Evolutionary conservation across 2,797 vertebrate genomes (phyloP).

Genomic region (Enoplosus armatus): DNA sequence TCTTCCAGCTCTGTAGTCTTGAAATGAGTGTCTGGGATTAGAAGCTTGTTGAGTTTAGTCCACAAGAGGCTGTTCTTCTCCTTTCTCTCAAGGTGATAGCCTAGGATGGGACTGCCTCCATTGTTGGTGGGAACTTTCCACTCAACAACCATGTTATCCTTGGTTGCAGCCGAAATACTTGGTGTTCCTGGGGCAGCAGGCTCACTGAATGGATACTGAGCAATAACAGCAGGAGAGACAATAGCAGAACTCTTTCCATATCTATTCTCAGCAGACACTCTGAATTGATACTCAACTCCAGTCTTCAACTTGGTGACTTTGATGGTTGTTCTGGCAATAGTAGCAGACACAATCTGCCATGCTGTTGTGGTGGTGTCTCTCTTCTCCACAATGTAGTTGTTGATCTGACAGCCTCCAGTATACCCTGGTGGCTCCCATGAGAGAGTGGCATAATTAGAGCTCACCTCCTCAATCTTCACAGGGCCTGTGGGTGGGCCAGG

Average conservation of each 20-base stretch:
- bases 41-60: slow-evolving; percentile 93
- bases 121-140: slow-evolving; percentile 96
- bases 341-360: slow-evolving; percentile 97
- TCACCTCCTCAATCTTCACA: slow-evolving; percentile 96
- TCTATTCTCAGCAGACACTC: slow-evolving; percentile 97
- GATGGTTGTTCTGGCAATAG: slow-evolving; percentile 97
- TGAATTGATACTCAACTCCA: slow-evolving; percentile 96
- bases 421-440: slow-evolving; percentile 97
- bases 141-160: slow-evolving; percentile 94
- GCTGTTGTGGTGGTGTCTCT: slow-evolving; percentile 95
- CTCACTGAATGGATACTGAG: slow-evolving; percentile 95
- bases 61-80: slow-evolving; percentile 98
- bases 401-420: slow-evolving; percentile 97
- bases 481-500: slow-evolving; percentile 96
- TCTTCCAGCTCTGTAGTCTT: slow-evolving; percentile 96
- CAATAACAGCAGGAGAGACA: slow-evolving; percentile 89
- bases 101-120: slow-evolving; percentile 94
- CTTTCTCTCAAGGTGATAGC: slow-evolving; percentile 98
- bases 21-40: slow-evolving; percentile 92
- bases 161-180: slow-evolving; percentile 90
- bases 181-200: slow-evolving; percentile 94
- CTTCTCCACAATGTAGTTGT: slow-evolving; percentile 99
- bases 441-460: slow-evolving; percentile 90
- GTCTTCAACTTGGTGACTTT: slow-evolving; percentile 96
- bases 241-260: slow-evolving; percentile 95